A percentile compares a stretch with the other conserved stretches of the same genome.
Conservation (phyloP, 2,113 vertebrate genomes). For the Chamaea fasciata region DNA sequence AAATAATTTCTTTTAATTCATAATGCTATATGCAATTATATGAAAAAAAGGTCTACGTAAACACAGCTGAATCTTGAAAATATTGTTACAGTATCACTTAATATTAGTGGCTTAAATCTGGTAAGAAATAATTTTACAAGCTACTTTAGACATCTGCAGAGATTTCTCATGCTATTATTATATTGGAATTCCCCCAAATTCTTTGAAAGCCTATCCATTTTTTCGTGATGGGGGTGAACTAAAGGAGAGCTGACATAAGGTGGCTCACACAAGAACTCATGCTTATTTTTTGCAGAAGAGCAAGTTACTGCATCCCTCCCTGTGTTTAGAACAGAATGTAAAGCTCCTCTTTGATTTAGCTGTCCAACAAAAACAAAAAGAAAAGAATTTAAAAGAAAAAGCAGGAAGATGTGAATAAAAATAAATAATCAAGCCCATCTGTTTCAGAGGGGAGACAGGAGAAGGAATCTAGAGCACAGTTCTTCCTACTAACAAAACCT, state of each 20-base stretch:
- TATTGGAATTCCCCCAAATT: not conserved
- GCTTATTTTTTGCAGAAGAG: not conserved
- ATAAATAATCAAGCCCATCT: constrained; percentile 51
- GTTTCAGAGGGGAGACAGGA: not conserved
- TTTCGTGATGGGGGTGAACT: not conserved
- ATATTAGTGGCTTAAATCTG: not conserved
- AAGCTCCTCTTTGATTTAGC: constrained; percentile 23
- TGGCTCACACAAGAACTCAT: not conserved
- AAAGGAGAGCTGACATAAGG: not conserved
- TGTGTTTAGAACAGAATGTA: not conserved
- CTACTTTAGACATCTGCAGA: not conserved
- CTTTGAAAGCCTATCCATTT: not conserved
- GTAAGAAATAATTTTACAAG: not conserved
- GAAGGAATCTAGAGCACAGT: not conserved
- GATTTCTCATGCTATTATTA: not conserved
- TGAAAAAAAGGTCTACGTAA: not conserved
- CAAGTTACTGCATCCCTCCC: not conserved
- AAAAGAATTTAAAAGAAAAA: not conserved
- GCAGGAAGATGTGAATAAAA: constrained; percentile 17
- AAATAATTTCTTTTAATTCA: not conserved
- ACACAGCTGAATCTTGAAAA: not conserved
- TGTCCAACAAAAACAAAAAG: constrained; percentile 31
- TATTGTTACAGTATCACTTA: not conserved
- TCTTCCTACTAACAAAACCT: not conserved
- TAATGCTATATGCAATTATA: not conserved